These are phyloP conservation scores for Rhinogobius similis DNA, from an alignment of 2,113 vertebrate genomes.

Conservation along the genomic window DNA sequence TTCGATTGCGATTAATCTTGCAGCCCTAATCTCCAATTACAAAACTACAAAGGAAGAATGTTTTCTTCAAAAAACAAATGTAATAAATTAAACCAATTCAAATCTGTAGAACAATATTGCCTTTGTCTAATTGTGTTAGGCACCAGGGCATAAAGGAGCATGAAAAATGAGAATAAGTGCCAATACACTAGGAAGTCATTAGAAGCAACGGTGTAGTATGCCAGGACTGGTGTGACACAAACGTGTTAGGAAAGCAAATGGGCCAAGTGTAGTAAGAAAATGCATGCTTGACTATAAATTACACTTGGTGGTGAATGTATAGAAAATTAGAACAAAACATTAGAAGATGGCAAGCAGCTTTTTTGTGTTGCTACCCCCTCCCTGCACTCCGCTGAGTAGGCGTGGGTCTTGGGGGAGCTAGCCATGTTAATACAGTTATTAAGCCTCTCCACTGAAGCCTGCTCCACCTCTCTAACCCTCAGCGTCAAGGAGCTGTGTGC, in stretches of 20 bases:
- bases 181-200: constrained; percentile 5
- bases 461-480: constrained; percentile 67
- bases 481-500: constrained; percentile 70
- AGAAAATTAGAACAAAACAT: constrained; percentile 51
- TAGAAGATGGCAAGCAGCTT: constrained; percentile 44
- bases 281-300: constrained; percentile 21
- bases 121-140: constrained; percentile 26
- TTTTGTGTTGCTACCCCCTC: not conserved
- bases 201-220: not conserved
- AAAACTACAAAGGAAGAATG: not conserved
- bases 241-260: not conserved
- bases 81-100: not conserved
- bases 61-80: not conserved
- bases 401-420: constrained; percentile 61
- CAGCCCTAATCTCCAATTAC: too few relatives aligned
- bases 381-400: constrained; percentile 38
- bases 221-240: not conserved
- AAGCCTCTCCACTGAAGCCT: constrained; percentile 74
- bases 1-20: too few relatives aligned
- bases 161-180: not conserved
- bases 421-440: constrained; percentile 76
- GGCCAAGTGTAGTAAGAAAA: not conserved
- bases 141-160: not conserved
- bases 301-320: constrained; percentile 1
- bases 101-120: constrained; percentile 9